These are phyloP conservation scores for Perognathus longimembris DNA, from an alignment of 2,113 vertebrate species.

Conservation along the genomic window DNA sequence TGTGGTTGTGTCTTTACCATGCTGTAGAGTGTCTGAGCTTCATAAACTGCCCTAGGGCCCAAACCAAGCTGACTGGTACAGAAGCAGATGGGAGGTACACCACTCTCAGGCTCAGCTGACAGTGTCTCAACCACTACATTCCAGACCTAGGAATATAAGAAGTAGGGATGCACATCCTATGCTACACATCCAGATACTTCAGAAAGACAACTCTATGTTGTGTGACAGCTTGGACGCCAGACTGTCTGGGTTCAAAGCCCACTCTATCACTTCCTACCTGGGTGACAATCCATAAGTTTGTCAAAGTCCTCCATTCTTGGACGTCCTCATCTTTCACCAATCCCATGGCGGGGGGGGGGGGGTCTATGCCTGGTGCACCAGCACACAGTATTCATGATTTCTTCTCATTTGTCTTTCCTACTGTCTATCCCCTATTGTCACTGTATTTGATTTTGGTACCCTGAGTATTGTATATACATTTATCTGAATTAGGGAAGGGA, in stretches of 20 bases:
- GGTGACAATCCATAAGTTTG: not conserved
- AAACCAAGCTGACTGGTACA: not conserved
- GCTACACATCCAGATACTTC: not conserved
- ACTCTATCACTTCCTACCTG: too few relatives aligned
- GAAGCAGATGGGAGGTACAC: not conserved
- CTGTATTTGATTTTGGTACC: too few relatives aligned
- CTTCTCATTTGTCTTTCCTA: too few relatives aligned
- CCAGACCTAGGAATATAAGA: not conserved
- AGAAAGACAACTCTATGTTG: fast-evolving
- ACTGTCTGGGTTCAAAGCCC: not conserved
- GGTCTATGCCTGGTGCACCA: not conserved
- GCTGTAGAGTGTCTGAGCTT: not conserved
- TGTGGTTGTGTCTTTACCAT: not conserved
- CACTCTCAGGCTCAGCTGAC: not conserved
- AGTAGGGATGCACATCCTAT: not conserved
- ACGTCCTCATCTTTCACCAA: not conserved
- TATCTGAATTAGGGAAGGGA: too few relatives aligned
- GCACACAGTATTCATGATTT: not conserved
- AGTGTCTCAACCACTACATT: not conserved
- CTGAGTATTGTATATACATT: too few relatives aligned
- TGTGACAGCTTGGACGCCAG: not conserved
- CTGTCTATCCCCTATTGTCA: too few relatives aligned
- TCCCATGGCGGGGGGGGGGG: too few relatives aligned
- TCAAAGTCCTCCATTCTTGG: not conserved
- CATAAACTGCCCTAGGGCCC: not conserved